Conservation (phyloP, 2,888 invertebrate species). For the Coelinius sp. region DNA sequence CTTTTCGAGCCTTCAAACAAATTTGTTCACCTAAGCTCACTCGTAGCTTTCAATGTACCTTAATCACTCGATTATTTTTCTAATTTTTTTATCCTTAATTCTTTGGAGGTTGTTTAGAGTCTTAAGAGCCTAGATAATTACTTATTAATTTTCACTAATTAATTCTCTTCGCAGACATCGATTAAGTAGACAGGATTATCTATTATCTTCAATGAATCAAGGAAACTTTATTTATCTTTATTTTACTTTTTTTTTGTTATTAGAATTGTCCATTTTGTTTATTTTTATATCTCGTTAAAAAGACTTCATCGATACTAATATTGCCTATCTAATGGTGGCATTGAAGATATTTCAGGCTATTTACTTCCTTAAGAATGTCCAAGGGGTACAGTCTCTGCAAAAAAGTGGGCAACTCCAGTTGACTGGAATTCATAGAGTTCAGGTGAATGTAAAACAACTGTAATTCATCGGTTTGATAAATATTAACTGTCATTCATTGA, state of each 20-base stretch:
- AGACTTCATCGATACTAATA: constrained; percentile 47
- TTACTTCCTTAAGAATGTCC: constrained; percentile 39
- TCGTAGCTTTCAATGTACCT: too few relatives aligned
- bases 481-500: too few relatives aligned
- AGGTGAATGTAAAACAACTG: too few relatives aligned
- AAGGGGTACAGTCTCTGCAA: too few relatives aligned
- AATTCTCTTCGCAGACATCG: constrained; percentile 54
- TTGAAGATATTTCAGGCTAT: constrained; percentile 40
- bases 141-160: constrained; percentile 40
- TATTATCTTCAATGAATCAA: constrained; percentile 47
- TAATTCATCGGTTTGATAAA: too few relatives aligned
- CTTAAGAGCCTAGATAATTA: constrained; percentile 43
- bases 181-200: constrained; percentile 56
- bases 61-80: constrained; percentile 2
- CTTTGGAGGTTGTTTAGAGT: constrained; percentile 37
- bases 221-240: constrained; percentile 43
- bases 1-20: background rate
- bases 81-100: constrained; percentile 1
- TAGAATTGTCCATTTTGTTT: constrained; percentile 22
- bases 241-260: constrained; percentile 40
- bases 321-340: constrained; percentile 55
- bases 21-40: too few relatives aligned
- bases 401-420: too few relatives aligned
- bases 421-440: too few relatives aligned
- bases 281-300: constrained; percentile 25